Percentiles rank a stretch among this genome's conserved stretches.
Conservation (phyloP, 2,888 invertebrate species). For the Eupithecia dodoneata region DNA sequence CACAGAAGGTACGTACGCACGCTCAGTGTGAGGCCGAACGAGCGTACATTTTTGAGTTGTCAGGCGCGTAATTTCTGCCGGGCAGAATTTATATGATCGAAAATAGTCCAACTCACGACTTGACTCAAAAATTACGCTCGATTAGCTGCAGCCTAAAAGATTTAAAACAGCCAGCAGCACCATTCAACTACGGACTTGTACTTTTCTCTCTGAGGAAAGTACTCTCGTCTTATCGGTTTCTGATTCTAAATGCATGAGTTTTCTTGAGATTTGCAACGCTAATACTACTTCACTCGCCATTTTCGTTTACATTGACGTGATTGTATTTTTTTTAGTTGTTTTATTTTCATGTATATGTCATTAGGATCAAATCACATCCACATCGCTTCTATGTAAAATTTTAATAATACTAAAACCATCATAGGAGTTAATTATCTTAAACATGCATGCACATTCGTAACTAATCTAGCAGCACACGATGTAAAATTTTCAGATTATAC, state of each 20-base stretch:
- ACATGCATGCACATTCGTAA: conserved; percentile 40
- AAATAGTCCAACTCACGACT: too few species aligned
- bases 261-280: not conserved
- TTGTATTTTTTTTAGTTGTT: not conserved
- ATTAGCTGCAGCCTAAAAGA: not conserved
- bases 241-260: not conserved
- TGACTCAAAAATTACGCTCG: too few species aligned
- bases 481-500: conserved; percentile 75
- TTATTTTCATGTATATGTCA: not conserved
- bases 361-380: not conserved
- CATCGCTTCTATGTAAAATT: not conserved
- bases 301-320: not conserved
- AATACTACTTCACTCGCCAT: not conserved
- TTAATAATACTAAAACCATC: not conserved
- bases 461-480: conserved; percentile 49
- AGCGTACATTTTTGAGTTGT: too few species aligned
- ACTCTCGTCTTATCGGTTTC: not conserved
- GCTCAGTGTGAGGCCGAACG: too few species aligned
- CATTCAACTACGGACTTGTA: not conserved
- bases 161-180: not conserved
- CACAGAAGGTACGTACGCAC: conserved; percentile 1
- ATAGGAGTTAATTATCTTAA: not conserved
- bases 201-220: not conserved
- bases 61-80: too few species aligned
- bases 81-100: too few species aligned